Evolutionary conservation across 2,797 vertebrate genomes (phyloP), one percentile per base, ranked within the genome.

Genomic region (Crotalus adamanteus): DNA sequence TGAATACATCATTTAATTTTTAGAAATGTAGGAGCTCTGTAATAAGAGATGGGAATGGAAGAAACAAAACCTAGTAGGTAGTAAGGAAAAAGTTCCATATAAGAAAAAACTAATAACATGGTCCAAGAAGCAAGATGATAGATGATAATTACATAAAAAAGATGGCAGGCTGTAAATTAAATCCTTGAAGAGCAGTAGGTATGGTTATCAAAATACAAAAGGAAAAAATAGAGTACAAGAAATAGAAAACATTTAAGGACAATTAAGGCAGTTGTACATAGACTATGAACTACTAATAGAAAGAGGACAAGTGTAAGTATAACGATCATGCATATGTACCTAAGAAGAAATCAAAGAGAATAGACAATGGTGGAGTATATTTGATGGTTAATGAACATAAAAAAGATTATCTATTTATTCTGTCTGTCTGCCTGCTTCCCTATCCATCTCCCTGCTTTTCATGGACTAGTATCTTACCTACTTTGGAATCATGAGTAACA

Each of bases 401-500:
- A 83, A 22, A 47, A 83, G 0, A 73, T 31, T 42, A 47, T 78
- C 31, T 78, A 22, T 78, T 42, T 22, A 78, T 78, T 83, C 37
- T 78, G 18, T 20, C 37, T 11, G 69, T 56, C 55, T 56, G 56
- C 1, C 56, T 73, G n/a, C 6, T 73, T 73, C n/a, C 3, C 73
- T 47, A 18, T 78, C 7, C 18, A 1, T 22, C 37, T 78, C 7
- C 7, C 37, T 78, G 37, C 18, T 73, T 73, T 73, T 83, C 37
- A 83, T 63, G 47, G 25, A 83, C 1, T 90, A 11, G 0, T 37
- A 69, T 55, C 98, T 93, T 96, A 99, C 99, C 98, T 91, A 97
- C 53, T 65, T 98, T 97, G 55, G 97, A 96, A 89, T 98, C 97
- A 86, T 98, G 97, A 88, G 98, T 98, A 95, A 98, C 94, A 94